Conservation (phyloP, 1,140 invertebrate genomes). For the Calephelis virginiensis region DNA sequence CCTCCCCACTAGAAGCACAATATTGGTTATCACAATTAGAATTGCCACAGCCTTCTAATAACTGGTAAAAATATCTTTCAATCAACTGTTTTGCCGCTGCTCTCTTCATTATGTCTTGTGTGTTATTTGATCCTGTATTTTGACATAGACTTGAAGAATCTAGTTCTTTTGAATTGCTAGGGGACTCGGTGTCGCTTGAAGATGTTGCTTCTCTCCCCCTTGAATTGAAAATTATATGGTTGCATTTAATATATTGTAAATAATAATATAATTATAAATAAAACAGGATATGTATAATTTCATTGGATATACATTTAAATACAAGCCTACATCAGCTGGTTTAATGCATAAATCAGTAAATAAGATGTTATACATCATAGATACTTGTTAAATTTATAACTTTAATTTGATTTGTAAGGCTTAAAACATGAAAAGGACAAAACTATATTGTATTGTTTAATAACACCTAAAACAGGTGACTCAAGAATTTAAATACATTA, state of each 20-base stretch:
- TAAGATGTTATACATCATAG: too few relatives aligned
- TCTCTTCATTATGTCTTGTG: constrained; percentile 88
- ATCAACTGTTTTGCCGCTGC: constrained; percentile 92
- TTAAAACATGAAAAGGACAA: too few relatives aligned
- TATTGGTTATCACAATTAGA: constrained; percentile 89
- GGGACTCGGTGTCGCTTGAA: constrained; percentile 64
- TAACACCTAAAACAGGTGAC: too few relatives aligned
- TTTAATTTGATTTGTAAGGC: too few relatives aligned
- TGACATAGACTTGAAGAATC: constrained; percentile 55
- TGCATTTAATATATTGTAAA: not conserved
- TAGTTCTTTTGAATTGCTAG: constrained; percentile 49
- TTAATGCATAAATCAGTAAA: too few relatives aligned
- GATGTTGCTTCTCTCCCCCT: constrained; percentile 77
- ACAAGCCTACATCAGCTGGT: too few relatives aligned
- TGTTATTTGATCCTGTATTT: constrained; percentile 41
- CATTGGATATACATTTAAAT: too few relatives aligned
- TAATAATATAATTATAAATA: too few relatives aligned
- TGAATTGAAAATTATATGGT: constrained; percentile 23
- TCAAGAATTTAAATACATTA: too few relatives aligned
- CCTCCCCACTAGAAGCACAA: constrained; percentile 93
- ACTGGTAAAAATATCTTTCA: constrained; percentile 94
- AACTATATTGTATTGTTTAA: too few relatives aligned
- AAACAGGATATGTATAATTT: too few relatives aligned
- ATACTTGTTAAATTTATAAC: too few relatives aligned
- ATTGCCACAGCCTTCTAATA: constrained; percentile 94